These are phyloP conservation scores for Entomobrya proxima DNA, from an alignment of 2,888 invertebrate species.

Conservation along the genomic window DNA sequence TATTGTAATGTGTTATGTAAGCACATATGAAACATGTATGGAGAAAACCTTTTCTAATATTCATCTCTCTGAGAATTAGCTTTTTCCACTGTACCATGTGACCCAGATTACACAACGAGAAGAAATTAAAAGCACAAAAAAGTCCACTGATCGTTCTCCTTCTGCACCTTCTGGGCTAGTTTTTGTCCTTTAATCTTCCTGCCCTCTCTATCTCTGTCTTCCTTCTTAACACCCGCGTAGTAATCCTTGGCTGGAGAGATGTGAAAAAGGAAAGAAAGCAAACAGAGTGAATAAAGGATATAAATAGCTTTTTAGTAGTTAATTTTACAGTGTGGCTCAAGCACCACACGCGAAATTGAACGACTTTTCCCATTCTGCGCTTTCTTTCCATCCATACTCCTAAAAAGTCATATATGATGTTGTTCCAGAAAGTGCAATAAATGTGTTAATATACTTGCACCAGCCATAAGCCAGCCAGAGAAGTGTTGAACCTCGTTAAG, in stretches of 20 bases:
- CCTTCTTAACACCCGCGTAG: background rate
- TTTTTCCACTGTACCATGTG: background rate
- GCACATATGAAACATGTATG: too few species aligned
- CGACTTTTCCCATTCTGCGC: background rate
- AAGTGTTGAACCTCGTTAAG: background rate
- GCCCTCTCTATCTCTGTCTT: too few species aligned
- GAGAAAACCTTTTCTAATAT: too few species aligned
- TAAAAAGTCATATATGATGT: background rate
- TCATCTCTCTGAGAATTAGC: too few species aligned
- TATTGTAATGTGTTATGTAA: too few species aligned
- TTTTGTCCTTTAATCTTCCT: background rate
- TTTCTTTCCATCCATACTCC: background rate
- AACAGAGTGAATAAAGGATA: background rate
- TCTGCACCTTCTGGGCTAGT: background rate
- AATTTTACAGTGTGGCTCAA: background rate
- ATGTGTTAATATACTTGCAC: slow-evolving; percentile 8
- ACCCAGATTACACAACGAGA: background rate
- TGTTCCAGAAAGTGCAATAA: slow-evolving; percentile 19
- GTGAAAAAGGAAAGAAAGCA: background rate
- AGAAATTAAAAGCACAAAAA: background rate
- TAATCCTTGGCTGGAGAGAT: background rate
- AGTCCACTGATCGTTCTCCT: background rate
- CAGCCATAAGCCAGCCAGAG: too few species aligned
- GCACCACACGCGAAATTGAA: background rate
- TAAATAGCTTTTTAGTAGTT: background rate